Evolutionary conservation across 2,888 invertebrate species (phyloP).

Genomic region (Lottia gigantea): DNA sequence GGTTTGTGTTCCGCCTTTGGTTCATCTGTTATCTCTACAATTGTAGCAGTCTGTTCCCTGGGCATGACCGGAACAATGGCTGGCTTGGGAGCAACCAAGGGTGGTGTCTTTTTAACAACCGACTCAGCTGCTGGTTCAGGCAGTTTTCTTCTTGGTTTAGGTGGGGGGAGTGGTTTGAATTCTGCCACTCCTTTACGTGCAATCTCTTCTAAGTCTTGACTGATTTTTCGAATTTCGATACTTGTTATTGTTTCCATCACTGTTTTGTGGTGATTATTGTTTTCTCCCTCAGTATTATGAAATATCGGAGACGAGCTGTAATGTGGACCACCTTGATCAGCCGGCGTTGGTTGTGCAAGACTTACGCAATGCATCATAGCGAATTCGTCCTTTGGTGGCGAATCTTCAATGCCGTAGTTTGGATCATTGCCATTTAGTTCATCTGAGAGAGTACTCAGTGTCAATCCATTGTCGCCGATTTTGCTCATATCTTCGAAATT

Average conservation of each 20-base stretch:
- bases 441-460: neutral
- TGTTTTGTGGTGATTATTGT: constrained; percentile 15
- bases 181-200: constrained; percentile 31
- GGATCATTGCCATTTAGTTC: constrained; percentile 11
- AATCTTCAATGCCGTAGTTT: constrained; percentile 11
- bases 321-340: neutral
- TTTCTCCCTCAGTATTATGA: neutral
- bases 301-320: neutral
- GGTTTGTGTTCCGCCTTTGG: neutral
- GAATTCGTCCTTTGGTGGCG: constrained; percentile 17
- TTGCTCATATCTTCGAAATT: constrained; percentile 63
- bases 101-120: neutral
- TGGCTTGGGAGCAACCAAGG: constrained; percentile 35
- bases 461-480: constrained; percentile 35
- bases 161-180: constrained; percentile 38
- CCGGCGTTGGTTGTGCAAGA: constrained; percentile 17
- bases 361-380: constrained; percentile 16
- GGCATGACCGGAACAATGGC: neutral
- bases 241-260: constrained; percentile 30
- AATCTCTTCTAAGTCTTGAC: constrained; percentile 37
- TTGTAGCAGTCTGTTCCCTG: constrained; percentile 1
- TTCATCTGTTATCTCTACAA: constrained; percentile 14
- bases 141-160: constrained; percentile 50
- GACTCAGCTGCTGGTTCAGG: constrained; percentile 56
- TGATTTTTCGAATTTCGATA: constrained; percentile 36